Evolutionary conservation across 2,888 invertebrate species (phyloP).

Genomic region (Amiota mariae): DNA sequence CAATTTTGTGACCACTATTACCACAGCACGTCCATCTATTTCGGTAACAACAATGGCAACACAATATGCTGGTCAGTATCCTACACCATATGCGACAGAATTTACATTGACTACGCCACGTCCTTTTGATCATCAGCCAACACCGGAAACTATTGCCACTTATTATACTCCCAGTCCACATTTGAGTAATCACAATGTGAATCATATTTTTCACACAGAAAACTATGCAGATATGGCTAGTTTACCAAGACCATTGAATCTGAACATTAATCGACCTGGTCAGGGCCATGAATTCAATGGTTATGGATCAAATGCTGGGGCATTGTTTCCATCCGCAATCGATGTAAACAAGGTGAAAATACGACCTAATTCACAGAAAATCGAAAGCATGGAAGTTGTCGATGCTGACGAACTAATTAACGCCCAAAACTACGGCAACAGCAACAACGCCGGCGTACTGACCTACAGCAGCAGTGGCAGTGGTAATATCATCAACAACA

Average conservation of each 20-base stretch:
- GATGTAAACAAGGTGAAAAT: constrained; percentile 61
- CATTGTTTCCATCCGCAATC: constrained; percentile 57
- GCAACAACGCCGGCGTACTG: constrained; percentile 40
- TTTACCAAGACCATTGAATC: constrained; percentile 52
- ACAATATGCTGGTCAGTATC: constrained; percentile 52
- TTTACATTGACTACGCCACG: constrained; percentile 53
- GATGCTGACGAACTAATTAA: constrained; percentile 51
- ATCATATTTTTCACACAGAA: constrained; percentile 66
- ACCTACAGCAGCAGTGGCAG: constrained; percentile 54
- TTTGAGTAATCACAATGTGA: constrained; percentile 68
- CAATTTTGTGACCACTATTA: constrained; percentile 52
- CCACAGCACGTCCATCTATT: constrained; percentile 55
- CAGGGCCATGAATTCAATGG: background rate
- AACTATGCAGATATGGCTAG: constrained; percentile 54
- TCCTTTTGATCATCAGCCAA: constrained; percentile 56
- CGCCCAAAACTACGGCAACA: constrained; percentile 47
- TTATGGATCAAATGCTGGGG: constrained; percentile 10
- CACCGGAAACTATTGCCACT: constrained; percentile 57
- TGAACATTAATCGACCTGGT: background rate
- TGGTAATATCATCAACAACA: constrained; percentile 30
- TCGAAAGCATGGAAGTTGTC: constrained; percentile 62
- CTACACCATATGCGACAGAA: constrained; percentile 56
- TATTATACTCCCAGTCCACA: constrained; percentile 71
- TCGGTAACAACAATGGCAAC: constrained; percentile 50
- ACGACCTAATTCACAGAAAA: constrained; percentile 69